phyloP scores from a whole-genome alignment of 2,113 vertebrate genomes.

The Pica pica region DNA sequence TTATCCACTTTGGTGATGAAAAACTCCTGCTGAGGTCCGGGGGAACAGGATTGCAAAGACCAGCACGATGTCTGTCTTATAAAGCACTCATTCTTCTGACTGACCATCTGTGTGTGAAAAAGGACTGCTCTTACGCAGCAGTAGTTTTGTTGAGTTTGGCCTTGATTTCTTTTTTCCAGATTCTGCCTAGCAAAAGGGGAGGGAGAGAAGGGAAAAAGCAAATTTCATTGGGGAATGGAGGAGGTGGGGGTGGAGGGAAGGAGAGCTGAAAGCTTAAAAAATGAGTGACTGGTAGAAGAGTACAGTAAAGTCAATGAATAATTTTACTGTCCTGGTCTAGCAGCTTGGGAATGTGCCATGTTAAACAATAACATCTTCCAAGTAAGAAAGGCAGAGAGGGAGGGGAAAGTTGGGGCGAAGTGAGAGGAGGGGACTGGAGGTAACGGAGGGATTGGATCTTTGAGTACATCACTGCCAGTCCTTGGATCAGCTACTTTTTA shows the following conservation, averaged over 20 bases:
- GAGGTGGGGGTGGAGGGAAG: not conserved
- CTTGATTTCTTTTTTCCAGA: conserved; percentile 59
- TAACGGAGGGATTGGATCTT: not conserved
- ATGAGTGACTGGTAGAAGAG: conserved; percentile 58
- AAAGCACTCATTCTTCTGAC: conserved; percentile 67
- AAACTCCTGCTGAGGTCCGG: conserved; percentile 60
- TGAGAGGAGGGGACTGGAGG: not conserved
- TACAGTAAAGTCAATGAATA: conserved; percentile 64
- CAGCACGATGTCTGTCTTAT: conserved; percentile 56
- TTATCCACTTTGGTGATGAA: conserved; percentile 64
- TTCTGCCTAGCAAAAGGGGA: conserved; percentile 41
- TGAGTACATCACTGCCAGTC: not conserved
- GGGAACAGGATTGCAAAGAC: conserved; percentile 52
- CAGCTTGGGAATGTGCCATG: conserved; percentile 66
- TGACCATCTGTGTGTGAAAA: conserved; percentile 64
- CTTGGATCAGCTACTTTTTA: not conserved
- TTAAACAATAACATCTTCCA: conserved; percentile 68
- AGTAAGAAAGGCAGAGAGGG: conserved; percentile 36
- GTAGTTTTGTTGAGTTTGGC: conserved; percentile 74
- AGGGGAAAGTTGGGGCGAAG: not conserved
- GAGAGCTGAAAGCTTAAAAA: conserved; percentile 48
- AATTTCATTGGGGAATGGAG: conserved; percentile 45
- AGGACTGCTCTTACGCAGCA: conserved; percentile 61
- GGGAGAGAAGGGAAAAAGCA: not conserved
- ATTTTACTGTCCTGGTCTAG: conserved; percentile 67